These are phyloP conservation scores for Procambarus virginalis DNA, from an alignment of 1,140 invertebrate species.

Conservation along the genomic window DNA sequence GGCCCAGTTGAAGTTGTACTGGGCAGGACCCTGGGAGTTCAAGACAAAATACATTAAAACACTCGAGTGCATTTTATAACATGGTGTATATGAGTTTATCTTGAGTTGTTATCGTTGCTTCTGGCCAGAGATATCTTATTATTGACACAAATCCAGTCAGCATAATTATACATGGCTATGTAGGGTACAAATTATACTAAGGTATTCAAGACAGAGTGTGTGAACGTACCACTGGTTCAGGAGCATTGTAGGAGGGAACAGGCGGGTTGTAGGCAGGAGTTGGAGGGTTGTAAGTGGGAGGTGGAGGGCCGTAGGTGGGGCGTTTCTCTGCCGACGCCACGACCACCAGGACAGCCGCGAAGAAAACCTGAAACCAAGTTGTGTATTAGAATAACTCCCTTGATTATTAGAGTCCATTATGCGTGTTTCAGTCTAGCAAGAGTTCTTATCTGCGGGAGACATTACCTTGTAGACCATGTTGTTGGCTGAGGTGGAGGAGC, in stretches of 20 bases:
- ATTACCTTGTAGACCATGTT: background rate
- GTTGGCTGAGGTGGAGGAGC: background rate
- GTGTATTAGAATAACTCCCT: background rate
- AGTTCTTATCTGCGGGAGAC: no score
- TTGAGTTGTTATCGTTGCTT: no score
- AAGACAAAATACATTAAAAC: background rate
- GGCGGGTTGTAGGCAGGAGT: background rate
- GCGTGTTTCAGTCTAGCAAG: no score
- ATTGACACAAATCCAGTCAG: no score
- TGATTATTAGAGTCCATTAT: no score
- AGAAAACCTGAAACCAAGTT: background rate
- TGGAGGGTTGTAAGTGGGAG: background rate
- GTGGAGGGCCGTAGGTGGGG: slow-evolving; percentile 1
- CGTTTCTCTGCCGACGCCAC: background rate
- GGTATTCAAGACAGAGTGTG: no score
- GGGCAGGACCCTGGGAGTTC: background rate
- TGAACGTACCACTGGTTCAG: background rate
- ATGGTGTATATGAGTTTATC: background rate
- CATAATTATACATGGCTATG: background rate
- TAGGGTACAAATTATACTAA: background rate
- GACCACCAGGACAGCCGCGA: slow-evolving; percentile 20
- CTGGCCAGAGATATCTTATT: background rate
- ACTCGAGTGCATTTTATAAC: background rate
- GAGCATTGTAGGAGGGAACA: slow-evolving; percentile 6
- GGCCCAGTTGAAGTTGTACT: background rate